Base-by-base conservation (phyloP, 2,888 invertebrate genomes). In the Nomada flava region DNA sequence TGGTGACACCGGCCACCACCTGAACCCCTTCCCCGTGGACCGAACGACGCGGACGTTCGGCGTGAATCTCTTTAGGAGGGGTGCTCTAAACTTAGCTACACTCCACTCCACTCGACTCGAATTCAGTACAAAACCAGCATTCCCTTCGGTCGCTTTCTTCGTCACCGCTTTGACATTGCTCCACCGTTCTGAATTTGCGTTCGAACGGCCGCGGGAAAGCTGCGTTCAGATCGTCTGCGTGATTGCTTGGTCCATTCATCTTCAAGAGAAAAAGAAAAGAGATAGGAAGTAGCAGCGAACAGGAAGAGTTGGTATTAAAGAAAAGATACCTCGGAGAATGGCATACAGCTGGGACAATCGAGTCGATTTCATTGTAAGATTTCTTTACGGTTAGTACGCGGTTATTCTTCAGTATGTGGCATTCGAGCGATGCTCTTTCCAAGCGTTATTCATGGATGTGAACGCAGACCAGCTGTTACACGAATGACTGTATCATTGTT, bases 291-390 rank as follows among this genome's bases (percentile, higher is more conserved):
- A 50, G 18, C 29, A 15, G 29, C n/a, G 55, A 52, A 20, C 44
- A 63, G 29, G 50, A 50, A 50, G 20, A 20, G 23, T 59, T 15
- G 57, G 2, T 50, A 26, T 42, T 23, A 44, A 44, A 7, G 15
- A 44, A 53, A 60, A 82, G 26, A 62, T 63, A 76, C 42, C 60
- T 60, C 67, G 59, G 73, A 74, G 60, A 60, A 97, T 97, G 97
- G 96, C 97, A 78, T 97, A 97, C 94, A 95, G 96, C 92, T 97
- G 97, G 97, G 97, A 97, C 92, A 97, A 96, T 94, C 95, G 97
- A 93, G 97, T 97, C 86, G 96, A 95, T 92, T 97, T 97, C 94
- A 96, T 97, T 92, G 97, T 97, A 89, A 96, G 96, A 93, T 97
- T 96, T 94, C 95, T 97, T 90, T 97, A 97, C 92, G 97, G 97